These are phyloP conservation scores for Aphelocoma coerulescens DNA, from an alignment of 2,113 vertebrate species.

Conservation along the genomic window DNA sequence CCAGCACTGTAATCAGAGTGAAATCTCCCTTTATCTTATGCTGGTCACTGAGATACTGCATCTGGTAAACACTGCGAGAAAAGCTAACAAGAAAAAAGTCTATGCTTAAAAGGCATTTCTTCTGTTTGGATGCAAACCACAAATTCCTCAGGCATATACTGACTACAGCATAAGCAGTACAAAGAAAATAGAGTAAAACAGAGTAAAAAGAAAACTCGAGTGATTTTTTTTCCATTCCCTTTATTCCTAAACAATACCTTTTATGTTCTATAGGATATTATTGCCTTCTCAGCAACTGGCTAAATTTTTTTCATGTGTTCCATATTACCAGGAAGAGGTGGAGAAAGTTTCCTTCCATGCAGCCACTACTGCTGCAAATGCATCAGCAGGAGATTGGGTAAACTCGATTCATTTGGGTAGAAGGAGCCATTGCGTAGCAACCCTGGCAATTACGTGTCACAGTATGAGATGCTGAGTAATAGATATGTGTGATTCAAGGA, in stretches of 20 bases:
- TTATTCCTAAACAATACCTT: background rate
- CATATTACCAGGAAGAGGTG: background rate
- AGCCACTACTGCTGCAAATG: background rate
- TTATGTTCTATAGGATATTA: background rate
- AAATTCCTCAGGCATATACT: background rate
- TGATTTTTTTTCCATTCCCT: rapidly evolving
- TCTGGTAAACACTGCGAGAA: background rate
- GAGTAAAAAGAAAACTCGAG: background rate
- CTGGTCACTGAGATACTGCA: background rate
- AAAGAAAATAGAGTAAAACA: background rate
- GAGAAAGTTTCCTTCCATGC: background rate
- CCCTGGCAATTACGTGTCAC: conserved; percentile 50
- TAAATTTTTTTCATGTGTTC: background rate
- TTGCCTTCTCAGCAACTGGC: background rate
- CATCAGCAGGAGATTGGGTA: background rate
- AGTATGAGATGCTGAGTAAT: background rate
- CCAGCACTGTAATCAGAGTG: background rate
- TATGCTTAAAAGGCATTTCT: background rate
- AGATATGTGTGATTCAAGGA: conserved; percentile 27
- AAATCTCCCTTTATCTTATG: background rate
- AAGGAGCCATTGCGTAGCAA: background rate
- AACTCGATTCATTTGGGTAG: background rate
- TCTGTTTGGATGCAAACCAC: background rate
- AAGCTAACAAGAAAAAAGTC: background rate
- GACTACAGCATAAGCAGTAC: background rate